Evolutionary conservation across 1,140 invertebrate species (phyloP), one percentile per base, ranked within the genome.

Genomic region (Aphidius ervi): DNA sequence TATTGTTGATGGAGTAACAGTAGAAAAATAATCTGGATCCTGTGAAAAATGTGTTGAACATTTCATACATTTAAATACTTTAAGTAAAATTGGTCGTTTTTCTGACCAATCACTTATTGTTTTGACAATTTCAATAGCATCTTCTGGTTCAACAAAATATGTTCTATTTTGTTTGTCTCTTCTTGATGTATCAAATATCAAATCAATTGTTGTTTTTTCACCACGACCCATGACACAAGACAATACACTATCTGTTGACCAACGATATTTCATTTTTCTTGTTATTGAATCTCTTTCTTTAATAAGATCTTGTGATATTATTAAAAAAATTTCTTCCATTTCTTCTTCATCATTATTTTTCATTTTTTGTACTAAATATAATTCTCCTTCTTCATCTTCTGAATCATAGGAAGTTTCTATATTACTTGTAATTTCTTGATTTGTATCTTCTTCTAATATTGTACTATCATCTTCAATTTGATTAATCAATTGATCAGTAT

Each of bases 21-120:
- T 63, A n/a, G 67, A 59, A 3, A 52, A 7, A 57, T 72, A 72
- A 56, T 78, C 76, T 4, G 70, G 75, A 56, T 85, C 82, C 63
- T 80, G 78, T 3, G 79, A 82, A 71, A 87, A 87, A 55, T 84
- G 79, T 6, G 81, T 79, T 8, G 78, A 77, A 62, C 86, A 88
- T 71, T 85, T 87, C 65, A 87, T 82, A 67, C 86, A 88, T 61
- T 81, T 81, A 65, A 83, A 87, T 8, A 83, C 70, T 79, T 74
- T 82, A 71, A 72, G 67, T 10, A 70, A 70, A 52, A 86, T 79
- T 54, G 82, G 74, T 60, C 82, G 77, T 46, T 75, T 71, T 6
- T 78, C 81, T 6, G 86, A 74, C 46, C 79, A 78, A 23, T 79
- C 73, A 4, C 76, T 73, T 10, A 86, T 63, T 50, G 70, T 79